Conservation (phyloP, 2,113 vertebrate genomes). For the Vireo altiloquus region DNA sequence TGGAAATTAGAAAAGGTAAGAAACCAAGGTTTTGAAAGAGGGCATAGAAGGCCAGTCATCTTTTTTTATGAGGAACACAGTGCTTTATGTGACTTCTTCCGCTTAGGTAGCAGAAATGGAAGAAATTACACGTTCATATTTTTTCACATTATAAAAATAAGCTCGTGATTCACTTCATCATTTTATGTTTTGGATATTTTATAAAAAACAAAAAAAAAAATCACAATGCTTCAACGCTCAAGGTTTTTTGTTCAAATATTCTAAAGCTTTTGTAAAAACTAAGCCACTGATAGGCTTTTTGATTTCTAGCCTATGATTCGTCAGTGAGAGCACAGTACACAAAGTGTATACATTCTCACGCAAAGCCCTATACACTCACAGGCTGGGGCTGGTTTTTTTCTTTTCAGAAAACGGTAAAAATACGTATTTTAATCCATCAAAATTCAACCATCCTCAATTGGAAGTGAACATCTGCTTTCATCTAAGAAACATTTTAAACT, state of each 20-base stretch:
- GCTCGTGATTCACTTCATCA: background rate
- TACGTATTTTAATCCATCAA: conserved; percentile 18
- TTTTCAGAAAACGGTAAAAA: conserved; percentile 10
- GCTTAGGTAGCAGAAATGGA: background rate
- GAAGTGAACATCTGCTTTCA: conserved; percentile 57
- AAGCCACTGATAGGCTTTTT: background rate
- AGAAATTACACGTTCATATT: background rate
- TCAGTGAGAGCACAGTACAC: background rate
- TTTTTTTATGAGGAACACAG: background rate
- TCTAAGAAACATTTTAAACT: conserved; percentile 62
- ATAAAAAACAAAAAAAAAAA: background rate
- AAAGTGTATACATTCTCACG: background rate
- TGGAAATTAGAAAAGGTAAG: background rate
- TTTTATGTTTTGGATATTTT: background rate
- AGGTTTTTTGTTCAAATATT: background rate
- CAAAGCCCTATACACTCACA: background rate
- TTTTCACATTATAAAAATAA: background rate
- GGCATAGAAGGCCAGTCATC: background rate
- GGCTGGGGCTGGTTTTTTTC: background rate
- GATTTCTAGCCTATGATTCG: background rate
- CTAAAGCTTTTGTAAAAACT: background rate
- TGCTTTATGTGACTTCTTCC: background rate
- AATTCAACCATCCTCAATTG: conserved; percentile 18
- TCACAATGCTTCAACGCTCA: accelerated
- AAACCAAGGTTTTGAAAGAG: background rate